Evolutionary conservation across 2,797 vertebrate genomes (phyloP).

Genomic region (Chrysocyon brachyurus): DNA sequence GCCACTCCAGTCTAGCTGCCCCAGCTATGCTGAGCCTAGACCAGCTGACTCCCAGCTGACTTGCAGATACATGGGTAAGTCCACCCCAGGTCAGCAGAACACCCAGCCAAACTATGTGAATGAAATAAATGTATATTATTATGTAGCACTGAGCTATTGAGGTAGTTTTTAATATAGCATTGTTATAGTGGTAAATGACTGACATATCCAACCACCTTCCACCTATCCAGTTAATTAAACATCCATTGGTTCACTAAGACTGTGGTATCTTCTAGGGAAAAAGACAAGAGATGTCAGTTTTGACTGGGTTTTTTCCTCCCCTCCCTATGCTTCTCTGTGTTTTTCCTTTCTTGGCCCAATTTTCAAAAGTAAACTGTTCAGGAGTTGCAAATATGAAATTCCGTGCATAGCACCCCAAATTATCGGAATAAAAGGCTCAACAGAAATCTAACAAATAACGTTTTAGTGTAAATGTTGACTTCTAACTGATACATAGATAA

Average conservation of each 20-base stretch:
- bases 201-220: not conserved
- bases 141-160: not conserved
- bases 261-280: not conserved
- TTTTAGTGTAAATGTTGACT: constrained; percentile 7
- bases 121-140: not conserved
- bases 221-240: not conserved
- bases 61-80: not conserved
- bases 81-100: not conserved
- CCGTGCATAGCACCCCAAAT: not conserved
- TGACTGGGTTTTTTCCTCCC: not conserved
- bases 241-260: not conserved
- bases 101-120: not conserved
- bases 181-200: not conserved
- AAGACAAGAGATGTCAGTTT: not conserved
- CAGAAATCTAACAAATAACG: constrained; percentile 20
- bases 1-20: not conserved
- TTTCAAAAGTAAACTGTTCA: constrained; percentile 49
- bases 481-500: not conserved
- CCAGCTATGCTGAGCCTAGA: not conserved
- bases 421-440: not conserved
- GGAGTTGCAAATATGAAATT: not conserved
- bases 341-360: not conserved
- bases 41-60: not conserved
- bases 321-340: not conserved
- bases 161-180: not conserved